A percentile compares a stretch with the other conserved stretches of the same genome.
Evolutionary conservation across 2,113 vertebrate genomes (phyloP).

Genomic region (Peucedramus taeniatus): DNA sequence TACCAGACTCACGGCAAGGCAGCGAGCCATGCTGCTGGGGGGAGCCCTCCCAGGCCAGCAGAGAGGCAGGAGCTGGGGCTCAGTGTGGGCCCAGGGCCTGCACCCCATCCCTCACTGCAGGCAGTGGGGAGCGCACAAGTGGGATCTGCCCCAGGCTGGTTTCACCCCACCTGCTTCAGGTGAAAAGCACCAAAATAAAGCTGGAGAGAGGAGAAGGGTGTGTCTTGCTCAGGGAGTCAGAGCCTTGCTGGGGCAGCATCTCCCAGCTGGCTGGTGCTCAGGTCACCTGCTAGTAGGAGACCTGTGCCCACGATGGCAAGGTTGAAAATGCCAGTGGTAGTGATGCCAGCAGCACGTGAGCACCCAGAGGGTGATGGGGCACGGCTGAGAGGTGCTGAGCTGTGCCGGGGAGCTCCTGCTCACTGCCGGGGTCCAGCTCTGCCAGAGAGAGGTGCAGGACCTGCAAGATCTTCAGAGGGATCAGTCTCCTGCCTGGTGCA

Average conservation of each 20-base stretch:
- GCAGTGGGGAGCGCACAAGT: not conserved
- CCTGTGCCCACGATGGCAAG: fast-evolving
- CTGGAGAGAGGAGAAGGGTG: fast-evolving
- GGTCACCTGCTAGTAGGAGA: not conserved
- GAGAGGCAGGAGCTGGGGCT: not conserved
- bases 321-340: not conserved
- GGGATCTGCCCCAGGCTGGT: not conserved
- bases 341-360: not conserved
- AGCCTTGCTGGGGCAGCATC: not conserved
- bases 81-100: not conserved
- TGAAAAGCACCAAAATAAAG: not conserved
- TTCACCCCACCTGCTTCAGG: not conserved
- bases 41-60: not conserved
- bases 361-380: not conserved
- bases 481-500: not conserved
- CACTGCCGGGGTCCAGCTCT: fast-evolving
- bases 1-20: not conserved
- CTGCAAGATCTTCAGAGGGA: fast-evolving
- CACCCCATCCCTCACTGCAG: fast-evolving
- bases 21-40: not conserved
- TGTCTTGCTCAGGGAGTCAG: not conserved
- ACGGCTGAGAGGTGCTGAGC: not conserved
- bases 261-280: not conserved
- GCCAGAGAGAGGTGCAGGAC: not conserved
- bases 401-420: not conserved